Base-by-base conservation (phyloP, 2,888 invertebrate genomes). In the Petrophora chlorosata region DNA sequence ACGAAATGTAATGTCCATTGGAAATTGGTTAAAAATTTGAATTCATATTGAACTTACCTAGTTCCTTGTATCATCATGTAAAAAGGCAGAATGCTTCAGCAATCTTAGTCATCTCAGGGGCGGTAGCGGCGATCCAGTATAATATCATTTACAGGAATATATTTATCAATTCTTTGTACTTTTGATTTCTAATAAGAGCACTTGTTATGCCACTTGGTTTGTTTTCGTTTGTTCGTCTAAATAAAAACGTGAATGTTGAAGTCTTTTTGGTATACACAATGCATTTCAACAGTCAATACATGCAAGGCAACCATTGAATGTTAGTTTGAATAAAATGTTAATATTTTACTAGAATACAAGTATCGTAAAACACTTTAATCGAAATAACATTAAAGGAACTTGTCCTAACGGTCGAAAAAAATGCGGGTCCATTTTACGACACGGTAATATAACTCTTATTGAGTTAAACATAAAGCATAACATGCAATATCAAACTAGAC, bases 61-160 rank as follows among this genome's bases (percentile, higher is more conserved):
- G 65, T 72, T 63, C 58, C 74, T 63, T 84, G 89, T 89, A 88
- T 89, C 84, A 87, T 85, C 88, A 38, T 70, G 66, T 65, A 56
- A 59, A n/a, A 61, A 76, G 78, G 85, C 63, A 71, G 80, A 85
- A 74, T 67, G 65, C 66, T 65, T 44, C 60, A 67, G 65, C 60
- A 57, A 51, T 55, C 53, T 43, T 57, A 52, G 61, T 75, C 65
- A 63, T 69, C 60, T 61, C 65, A 59, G 61, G 59, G 51, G 53
- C 62, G 59, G 41, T 52, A 48, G 15, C 25, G 32, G 35, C 34
- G 51, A 65, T 70, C 70, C 73, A 74, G 53, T 59, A 53, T 52
- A 57, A 62, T 62, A 53, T 62, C 56, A 59, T 63, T 40, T 41
- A 54, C 42, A 52, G 57, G 38, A 55, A 61, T 69, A 61, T 70